Percentiles rank a stretch among this genome's conserved stretches.
Conservation (phyloP, 1,140 invertebrate species). For the Tetragonula clypearis region DNA sequence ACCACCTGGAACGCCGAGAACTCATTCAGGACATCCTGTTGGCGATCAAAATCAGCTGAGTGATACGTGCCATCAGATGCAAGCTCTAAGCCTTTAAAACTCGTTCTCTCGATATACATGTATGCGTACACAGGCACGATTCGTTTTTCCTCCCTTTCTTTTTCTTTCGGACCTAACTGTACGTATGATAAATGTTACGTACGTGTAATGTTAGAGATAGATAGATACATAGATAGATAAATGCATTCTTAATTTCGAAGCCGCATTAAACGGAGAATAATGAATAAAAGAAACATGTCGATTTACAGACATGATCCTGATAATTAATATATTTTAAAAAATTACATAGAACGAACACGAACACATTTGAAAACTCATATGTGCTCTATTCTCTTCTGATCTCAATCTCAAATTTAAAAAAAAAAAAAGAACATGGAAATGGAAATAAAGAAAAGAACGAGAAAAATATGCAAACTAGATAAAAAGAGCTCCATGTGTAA, state of each 20-base stretch:
- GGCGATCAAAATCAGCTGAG: constrained; percentile 73
- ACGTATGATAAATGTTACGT: background rate
- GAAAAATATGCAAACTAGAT: background rate
- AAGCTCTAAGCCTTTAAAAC: constrained; percentile 75
- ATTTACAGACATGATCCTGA: background rate
- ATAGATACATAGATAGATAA: constrained; percentile 1
- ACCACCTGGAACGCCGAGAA: constrained; percentile 73
- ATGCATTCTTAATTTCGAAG: constrained; percentile 13
- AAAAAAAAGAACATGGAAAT: background rate
- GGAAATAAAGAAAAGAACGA: background rate
- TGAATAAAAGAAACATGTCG: background rate
- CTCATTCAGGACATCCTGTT: constrained; percentile 51
- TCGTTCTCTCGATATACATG: constrained; percentile 6
- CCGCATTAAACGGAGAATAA: background rate
- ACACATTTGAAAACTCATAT: background rate
- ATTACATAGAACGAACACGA: constrained; percentile 10
- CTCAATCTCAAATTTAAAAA: constrained; percentile 55
- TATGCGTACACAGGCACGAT: background rate
- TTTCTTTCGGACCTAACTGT: constrained; percentile 34
- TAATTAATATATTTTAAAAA: constrained; percentile 18
- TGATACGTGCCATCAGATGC: constrained; percentile 80
- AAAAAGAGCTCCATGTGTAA: constrained; percentile 34
- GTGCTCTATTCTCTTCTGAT: constrained; percentile 57
- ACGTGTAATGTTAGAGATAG: background rate
- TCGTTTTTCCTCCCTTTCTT: constrained; percentile 43